Base-by-base conservation (phyloP, 2,113 vertebrate genomes). In the Oostethus manadensis region DNA sequence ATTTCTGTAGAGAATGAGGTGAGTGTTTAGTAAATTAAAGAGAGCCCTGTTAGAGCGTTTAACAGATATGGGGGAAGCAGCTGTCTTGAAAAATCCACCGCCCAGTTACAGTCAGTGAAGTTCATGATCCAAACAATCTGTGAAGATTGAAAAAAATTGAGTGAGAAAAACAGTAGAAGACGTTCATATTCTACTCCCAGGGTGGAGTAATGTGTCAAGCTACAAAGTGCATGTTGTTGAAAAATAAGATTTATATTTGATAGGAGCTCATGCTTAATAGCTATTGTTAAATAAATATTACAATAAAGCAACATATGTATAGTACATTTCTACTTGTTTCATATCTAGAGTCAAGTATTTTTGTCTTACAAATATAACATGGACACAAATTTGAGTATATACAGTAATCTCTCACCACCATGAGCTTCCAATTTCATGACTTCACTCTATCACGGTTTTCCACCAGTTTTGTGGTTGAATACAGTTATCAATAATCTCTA, bases 41-140 rank as follows among this genome's bases (percentile, higher is more conserved):
- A 0, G 3, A 54, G 21, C 4, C 58, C 5, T 58, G 58, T 54
- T 69, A 62, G 23, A 66, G 49, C 56, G 69, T 56, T 57, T 59
- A 60, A 48, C 18, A 55, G 8, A 9, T 20, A 56, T 1, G 11
- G 56, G 22, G 13, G 60, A 47, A 51, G 49, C n/a, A 42, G 71
- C 55, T 18, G 50, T 63, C 35, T 60, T 47, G 44, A 60, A 18
- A 60, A 51, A 16, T 49, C 35, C 43, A 18, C 51, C 45, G 54
- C 65, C 69, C 58, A 61, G 18, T 1, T 17, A 3, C 16, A 44
- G 35, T 40, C 46, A n/a, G 58, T 1, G 14, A 10, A 40, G 49
- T 69, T 96, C 92, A 99, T 40, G 95, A 96, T 76, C 96, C 95
- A 85, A 99, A 99, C 18, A 99, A 88, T 84, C 96, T 99, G 69